These are phyloP conservation scores for Ramphastos sulfuratus DNA, from an alignment of 2,113 vertebrate species.

Conservation along the genomic window DNA sequence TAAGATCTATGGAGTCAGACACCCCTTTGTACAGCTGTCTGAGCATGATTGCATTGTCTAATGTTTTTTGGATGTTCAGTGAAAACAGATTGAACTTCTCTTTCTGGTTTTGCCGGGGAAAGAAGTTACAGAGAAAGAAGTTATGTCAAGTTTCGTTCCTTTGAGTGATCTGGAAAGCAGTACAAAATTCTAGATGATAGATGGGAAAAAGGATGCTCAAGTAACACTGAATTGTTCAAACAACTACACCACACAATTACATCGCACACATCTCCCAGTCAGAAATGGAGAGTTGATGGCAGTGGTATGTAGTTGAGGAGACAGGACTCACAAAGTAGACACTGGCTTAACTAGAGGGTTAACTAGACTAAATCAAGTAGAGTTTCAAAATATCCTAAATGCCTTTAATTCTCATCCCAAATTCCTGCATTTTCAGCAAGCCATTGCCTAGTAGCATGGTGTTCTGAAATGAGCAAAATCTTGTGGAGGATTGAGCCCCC, in stretches of 20 bases:
- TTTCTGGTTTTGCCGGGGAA: background rate
- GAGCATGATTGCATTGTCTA: background rate
- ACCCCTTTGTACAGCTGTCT: background rate
- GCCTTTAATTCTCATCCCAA: background rate
- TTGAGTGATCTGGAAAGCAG: background rate
- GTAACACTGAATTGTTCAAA: background rate
- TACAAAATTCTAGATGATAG: background rate
- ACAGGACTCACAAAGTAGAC: background rate
- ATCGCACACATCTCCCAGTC: rapidly evolving
- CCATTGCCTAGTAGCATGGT: rapidly evolving
- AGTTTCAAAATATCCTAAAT: background rate
- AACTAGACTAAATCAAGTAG: background rate
- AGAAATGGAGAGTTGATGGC: background rate
- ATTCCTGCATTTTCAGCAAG: background rate
- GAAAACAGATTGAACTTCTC: background rate
- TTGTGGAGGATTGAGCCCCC: too few relatives aligned
- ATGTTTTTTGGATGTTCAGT: background rate
- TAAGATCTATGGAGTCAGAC: background rate
- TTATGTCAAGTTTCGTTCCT: background rate
- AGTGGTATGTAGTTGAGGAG: background rate
- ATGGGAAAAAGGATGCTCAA: background rate
- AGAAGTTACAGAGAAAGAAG: background rate
- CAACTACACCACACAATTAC: background rate
- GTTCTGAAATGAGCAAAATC: background rate
- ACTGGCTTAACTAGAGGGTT: background rate